Evolutionary conservation across 2,888 invertebrate species (phyloP).

Genomic region (Notodonta ziczac): DNA sequence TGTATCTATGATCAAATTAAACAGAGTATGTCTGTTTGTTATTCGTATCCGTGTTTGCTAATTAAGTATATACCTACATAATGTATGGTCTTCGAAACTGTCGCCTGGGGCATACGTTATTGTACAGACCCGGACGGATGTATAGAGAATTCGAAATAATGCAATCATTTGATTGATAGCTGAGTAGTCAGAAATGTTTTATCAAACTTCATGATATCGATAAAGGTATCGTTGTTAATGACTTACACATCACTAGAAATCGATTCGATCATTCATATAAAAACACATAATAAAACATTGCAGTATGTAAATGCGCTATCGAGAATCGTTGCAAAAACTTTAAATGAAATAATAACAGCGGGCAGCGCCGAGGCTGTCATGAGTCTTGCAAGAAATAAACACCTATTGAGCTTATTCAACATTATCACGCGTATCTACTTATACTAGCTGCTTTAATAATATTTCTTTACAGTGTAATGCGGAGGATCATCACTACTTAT

Average conservation of each 20-base stretch:
- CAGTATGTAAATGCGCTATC: slow-evolving; percentile 20
- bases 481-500: slow-evolving; percentile 52
- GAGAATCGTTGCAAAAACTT: slow-evolving; percentile 26
- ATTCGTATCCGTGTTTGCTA: slow-evolving; percentile 1
- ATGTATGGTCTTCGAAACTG: background rate
- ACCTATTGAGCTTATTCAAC: slow-evolving; percentile 30
- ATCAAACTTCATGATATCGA: too few species aligned
- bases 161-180: too few species aligned
- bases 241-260: background rate
- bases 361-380: slow-evolving; percentile 21
- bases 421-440: slow-evolving; percentile 16
- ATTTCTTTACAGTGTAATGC: slow-evolving; percentile 11
- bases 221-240: too few species aligned
- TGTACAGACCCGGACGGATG: background rate
- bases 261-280: slow-evolving; percentile 2
- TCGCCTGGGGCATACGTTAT: background rate
- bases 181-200: too few species aligned
- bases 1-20: slow-evolving; percentile 19
- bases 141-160: too few species aligned
- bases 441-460: background rate
- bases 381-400: slow-evolving; percentile 31
- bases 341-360: slow-evolving; percentile 38
- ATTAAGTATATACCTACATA: background rate
- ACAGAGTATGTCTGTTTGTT: slow-evolving; percentile 17
- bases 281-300: background rate